phyloP scores from a whole-genome alignment of 2,797 vertebrate species.

The Anniella stebbinsi region DNA sequence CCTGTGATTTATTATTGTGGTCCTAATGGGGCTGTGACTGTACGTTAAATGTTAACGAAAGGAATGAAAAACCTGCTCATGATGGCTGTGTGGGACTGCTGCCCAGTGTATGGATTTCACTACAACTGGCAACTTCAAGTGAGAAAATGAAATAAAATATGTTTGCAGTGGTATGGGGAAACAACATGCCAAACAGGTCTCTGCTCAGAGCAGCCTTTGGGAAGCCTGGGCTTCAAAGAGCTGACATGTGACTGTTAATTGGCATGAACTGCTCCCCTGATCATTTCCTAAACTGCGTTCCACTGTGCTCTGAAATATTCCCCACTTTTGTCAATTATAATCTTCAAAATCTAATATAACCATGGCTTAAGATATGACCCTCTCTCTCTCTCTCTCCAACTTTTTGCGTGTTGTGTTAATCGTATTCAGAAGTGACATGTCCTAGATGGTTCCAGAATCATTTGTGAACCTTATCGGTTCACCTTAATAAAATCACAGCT shows the following conservation, averaged over 20 bases:
- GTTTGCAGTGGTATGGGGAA: neutral
- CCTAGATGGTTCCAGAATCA: neutral
- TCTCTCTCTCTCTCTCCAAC: neutral
- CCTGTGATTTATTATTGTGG: too few relatives aligned
- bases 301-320: neutral
- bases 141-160: neutral
- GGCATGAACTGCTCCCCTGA: neutral
- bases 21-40: too few relatives aligned
- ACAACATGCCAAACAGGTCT: neutral
- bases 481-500: neutral
- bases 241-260: neutral
- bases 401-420: neutral
- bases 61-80: neutral
- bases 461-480: neutral
- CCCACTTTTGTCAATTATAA: neutral
- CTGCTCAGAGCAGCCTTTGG: neutral
- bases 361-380: neutral
- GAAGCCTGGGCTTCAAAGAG: neutral
- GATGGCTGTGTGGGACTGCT: too few relatives aligned
- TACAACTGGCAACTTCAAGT: neutral
- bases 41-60: too few relatives aligned
- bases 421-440: neutral
- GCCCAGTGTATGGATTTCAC: neutral
- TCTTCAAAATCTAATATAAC: neutral
- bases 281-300: neutral